Conservation (phyloP, 2,797 vertebrate species). For the Stomatorhinus walkeri region DNA sequence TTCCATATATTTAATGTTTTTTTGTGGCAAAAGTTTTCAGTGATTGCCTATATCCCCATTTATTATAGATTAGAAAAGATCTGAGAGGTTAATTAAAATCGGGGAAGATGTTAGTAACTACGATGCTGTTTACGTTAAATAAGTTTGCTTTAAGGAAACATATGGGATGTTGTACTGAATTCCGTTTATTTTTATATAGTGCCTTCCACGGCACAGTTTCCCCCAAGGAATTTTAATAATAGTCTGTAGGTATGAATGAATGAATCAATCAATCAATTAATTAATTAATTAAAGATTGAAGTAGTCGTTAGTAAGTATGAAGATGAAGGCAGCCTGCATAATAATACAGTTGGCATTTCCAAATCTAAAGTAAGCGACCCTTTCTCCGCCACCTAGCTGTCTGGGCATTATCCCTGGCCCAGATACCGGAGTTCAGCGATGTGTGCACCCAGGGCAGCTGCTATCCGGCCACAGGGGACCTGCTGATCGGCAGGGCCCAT, state of each 20-base stretch:
- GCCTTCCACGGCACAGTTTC: neutral
- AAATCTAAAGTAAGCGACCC: neutral
- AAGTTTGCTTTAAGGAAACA: neutral
- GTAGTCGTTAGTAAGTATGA: neutral
- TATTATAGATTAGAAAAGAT: neutral
- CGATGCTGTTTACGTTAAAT: neutral
- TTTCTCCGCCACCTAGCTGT: conserved; percentile 47
- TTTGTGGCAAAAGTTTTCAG: neutral
- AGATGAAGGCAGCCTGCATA: neutral
- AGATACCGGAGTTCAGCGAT: conserved; percentile 76
- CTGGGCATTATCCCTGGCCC: conserved; percentile 49
- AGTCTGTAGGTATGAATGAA: neutral
- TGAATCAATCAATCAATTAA: neutral
- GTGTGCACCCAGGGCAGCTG: conserved; percentile 92
- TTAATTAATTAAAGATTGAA: neutral
- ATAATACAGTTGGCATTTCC: neutral
- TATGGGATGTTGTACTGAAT: neutral
- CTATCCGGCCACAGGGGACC: conserved; percentile 91
- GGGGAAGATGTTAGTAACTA: neutral
- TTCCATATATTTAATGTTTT: neutral
- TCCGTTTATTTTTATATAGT: neutral
- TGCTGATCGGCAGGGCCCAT: conserved; percentile 80
- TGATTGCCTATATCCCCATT: neutral
- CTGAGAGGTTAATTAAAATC: neutral
- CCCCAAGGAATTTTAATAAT: neutral